Conservation (phyloP, 2,113 vertebrate species). For the Corythornis cristatus region DNA sequence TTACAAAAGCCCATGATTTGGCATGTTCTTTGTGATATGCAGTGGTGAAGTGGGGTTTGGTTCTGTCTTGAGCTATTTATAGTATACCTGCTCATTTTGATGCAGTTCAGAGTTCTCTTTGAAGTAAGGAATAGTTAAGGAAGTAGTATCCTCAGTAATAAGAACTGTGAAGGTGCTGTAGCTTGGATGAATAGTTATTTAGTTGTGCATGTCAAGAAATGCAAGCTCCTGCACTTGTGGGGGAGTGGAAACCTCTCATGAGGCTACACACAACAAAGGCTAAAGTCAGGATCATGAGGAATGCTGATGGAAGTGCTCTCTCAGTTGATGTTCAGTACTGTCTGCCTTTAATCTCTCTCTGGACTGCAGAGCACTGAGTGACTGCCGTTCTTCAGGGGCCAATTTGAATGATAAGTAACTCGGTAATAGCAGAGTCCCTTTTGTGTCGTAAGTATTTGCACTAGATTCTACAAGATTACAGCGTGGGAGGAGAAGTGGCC, state of each 20-base stretch:
- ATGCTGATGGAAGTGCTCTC: not conserved
- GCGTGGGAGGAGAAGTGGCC: not conserved
- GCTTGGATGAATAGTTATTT: not conserved
- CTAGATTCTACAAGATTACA: not conserved
- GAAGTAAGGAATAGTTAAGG: not conserved
- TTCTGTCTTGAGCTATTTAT: not conserved
- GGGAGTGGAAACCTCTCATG: not conserved
- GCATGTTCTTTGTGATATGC: not conserved
- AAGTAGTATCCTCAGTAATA: not conserved
- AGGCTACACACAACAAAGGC: not conserved
- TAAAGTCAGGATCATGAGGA: not conserved
- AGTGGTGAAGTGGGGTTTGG: not conserved
- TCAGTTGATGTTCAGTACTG: not conserved
- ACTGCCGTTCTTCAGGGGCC: not conserved
- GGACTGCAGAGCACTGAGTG: not conserved
- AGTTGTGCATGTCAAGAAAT: not conserved
- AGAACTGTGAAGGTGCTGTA: not conserved
- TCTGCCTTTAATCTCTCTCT: not conserved
- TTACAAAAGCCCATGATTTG: not conserved
- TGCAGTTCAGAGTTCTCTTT: not conserved
- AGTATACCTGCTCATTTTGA: not conserved
- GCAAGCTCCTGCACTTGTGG: not conserved
- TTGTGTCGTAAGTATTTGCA: not conserved
- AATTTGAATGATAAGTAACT: not conserved
- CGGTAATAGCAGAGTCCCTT: not conserved